Evolutionary conservation across 2,797 vertebrate species (phyloP).

Genomic region (Sciurus vulgaris): DNA sequence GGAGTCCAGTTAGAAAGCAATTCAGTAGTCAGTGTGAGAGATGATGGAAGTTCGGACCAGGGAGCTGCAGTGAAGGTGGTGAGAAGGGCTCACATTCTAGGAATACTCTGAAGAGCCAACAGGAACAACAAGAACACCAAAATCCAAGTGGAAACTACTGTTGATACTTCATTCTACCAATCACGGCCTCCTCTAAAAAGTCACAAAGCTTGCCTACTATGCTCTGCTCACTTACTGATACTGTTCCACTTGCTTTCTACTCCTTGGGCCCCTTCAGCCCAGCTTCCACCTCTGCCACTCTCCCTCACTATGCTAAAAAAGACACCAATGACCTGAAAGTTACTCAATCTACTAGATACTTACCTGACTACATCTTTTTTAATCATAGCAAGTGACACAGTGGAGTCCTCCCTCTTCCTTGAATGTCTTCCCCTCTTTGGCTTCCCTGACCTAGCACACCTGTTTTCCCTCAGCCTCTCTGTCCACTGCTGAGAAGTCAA

Average conservation of each 20-base stretch:
- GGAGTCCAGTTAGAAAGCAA: neutral
- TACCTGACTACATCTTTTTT: neutral
- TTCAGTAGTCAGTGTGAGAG: neutral
- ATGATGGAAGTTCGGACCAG: neutral
- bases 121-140: neutral
- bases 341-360: neutral
- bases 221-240: neutral
- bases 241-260: neutral
- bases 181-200: neutral
- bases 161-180: neutral
- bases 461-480: no score
- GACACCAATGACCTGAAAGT: neutral
- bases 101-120: neutral
- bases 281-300: neutral
- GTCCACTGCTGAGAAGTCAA: no score
- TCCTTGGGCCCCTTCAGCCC: neutral
- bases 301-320: neutral
- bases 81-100: neutral
- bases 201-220: neutral
- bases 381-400: neutral
- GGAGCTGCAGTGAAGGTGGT: no score
- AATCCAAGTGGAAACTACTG: neutral
- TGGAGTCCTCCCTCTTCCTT: no score
- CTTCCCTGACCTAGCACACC: no score
- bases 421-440: no score